Percentiles rank a stretch among this genome's conserved stretches.
Conservation (phyloP, 2,113 vertebrate species). For the Apteryx owenii region DNA sequence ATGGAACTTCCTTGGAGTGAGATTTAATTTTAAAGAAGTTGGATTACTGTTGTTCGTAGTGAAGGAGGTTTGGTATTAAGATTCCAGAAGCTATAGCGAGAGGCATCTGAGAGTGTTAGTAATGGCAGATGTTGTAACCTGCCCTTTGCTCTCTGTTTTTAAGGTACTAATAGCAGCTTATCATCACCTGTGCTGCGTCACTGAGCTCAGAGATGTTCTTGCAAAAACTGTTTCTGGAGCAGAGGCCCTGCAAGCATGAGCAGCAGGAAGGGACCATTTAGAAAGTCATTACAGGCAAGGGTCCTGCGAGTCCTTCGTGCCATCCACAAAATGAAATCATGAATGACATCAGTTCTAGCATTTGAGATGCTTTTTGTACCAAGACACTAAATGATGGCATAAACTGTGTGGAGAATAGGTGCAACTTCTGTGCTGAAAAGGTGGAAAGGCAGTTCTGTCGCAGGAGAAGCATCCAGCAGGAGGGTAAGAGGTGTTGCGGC, state of each 20-base stretch:
- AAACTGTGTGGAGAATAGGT: neutral
- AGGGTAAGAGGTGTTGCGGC: neutral
- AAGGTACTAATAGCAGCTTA: conserved; percentile 14
- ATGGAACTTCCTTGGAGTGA: neutral
- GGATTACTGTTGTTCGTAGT: neutral
- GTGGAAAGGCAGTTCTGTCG: neutral
- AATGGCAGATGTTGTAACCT: conserved; percentile 33
- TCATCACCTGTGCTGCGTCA: neutral
- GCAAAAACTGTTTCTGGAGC: neutral
- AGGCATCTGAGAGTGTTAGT: neutral
- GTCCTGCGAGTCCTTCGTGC: neutral
- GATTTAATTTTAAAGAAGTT: neutral
- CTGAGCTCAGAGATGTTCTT: neutral
- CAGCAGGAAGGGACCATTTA: neutral
- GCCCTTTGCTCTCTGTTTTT: conserved; percentile 49
- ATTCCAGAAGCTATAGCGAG: neutral
- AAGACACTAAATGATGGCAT: neutral
- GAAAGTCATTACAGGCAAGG: neutral
- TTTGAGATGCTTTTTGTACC: neutral
- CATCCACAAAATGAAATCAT: neutral
- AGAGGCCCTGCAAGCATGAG: neutral
- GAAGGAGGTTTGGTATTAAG: neutral
- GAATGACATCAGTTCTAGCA: neutral
- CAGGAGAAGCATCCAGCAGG: neutral
- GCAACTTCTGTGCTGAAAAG: neutral